Percentiles rank a stretch among this genome's conserved stretches.
phyloP scores from a whole-genome alignment of 2,113 vertebrate species.

The Clarias macrocephalus region DNA sequence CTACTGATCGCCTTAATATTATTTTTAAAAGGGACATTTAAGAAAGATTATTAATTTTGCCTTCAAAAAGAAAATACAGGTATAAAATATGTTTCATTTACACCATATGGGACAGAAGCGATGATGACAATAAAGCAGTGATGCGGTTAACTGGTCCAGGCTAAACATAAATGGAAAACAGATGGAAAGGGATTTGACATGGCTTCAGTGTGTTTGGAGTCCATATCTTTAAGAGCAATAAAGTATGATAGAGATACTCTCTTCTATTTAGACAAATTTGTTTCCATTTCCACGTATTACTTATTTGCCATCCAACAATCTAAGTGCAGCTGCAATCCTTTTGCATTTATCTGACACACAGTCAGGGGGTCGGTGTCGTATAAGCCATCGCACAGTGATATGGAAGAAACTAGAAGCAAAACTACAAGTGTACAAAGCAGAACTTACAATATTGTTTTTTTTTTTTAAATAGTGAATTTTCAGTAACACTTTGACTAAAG shows the following conservation, averaged over 20 bases:
- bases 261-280: neutral
- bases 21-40: neutral
- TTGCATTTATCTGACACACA: neutral
- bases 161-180: neutral
- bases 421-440: constrained; percentile 12
- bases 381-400: constrained; percentile 39
- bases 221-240: neutral
- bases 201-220: neutral
- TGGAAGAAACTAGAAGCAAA: constrained; percentile 28
- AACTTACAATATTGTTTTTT: neutral
- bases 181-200: neutral
- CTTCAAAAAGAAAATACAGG: constrained; percentile 35
- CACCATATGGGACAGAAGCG: constrained; percentile 7
- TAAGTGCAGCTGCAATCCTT: neutral
- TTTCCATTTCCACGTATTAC: neutral
- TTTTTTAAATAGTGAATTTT: neutral
- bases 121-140: neutral
- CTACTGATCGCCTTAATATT: neutral
- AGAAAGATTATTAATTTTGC: constrained; percentile 10
- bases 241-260: neutral
- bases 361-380: neutral
- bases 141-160: neutral
- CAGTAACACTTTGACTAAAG: neutral
- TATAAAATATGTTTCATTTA: constrained; percentile 38
- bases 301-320: neutral